A percentile compares a stretch with the other conserved stretches of the same genome.
Evolutionary conservation across 2,113 vertebrate species (phyloP).

Genomic region (Colistium nudipinnis): DNA sequence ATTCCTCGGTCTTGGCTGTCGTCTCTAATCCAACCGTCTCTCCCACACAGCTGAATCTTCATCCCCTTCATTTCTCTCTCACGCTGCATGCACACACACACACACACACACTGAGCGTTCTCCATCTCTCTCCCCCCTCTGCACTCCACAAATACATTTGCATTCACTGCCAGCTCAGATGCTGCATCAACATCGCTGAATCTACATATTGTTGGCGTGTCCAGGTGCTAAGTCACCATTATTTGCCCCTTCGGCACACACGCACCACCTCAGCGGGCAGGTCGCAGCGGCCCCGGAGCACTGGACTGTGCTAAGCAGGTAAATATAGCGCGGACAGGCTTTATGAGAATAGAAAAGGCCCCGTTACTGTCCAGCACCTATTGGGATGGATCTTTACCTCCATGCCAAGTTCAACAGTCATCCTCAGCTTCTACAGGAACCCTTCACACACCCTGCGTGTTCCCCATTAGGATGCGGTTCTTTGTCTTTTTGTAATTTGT

Average conservation of each 20-base stretch:
- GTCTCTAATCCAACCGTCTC: conserved; percentile 75
- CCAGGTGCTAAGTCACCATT: conserved; percentile 78
- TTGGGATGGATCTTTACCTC: conserved; percentile 37
- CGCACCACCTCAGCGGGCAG: conserved; percentile 26
- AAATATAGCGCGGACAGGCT: conserved; percentile 76
- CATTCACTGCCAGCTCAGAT: conserved; percentile 61
- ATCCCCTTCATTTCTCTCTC: conserved; percentile 50
- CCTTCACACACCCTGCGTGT: neutral
- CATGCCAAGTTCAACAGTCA: conserved; percentile 3
- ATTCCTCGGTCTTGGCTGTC: conserved; percentile 72
- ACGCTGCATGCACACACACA: neutral
- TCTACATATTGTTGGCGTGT: conserved; percentile 70
- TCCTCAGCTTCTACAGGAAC: conserved; percentile 35
- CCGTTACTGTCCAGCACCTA: conserved; percentile 63
- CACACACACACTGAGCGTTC: conserved; percentile 6
- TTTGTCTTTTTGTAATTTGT: neutral
- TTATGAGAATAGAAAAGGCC: conserved; percentile 74
- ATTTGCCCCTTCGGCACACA: conserved; percentile 44
- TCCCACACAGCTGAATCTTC: conserved; percentile 76
- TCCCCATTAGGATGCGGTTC: neutral
- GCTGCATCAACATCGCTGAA: conserved; percentile 71
- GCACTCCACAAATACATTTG: conserved; percentile 62
- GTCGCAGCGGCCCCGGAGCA: conserved; percentile 73
- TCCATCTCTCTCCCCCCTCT: neutral
- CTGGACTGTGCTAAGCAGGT: conserved; percentile 78